phyloP scores from a whole-genome alignment of 2,113 vertebrate species.

The Lichenostomus cassidix region DNA sequence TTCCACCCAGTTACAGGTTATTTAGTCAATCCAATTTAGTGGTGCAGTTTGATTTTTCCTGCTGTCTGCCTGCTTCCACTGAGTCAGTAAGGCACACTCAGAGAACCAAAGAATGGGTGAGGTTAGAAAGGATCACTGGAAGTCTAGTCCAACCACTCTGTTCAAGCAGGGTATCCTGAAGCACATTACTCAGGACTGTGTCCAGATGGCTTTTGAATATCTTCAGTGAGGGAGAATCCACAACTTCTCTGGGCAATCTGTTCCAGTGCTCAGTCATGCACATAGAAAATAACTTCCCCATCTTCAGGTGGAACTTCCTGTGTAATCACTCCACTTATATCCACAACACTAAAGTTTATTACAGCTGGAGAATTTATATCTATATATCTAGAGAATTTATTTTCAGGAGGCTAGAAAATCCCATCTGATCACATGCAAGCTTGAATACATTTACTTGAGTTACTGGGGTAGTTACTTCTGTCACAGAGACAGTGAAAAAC shows the following conservation, averaged over 20 bases:
- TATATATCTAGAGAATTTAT: neutral
- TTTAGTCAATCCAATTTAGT: neutral
- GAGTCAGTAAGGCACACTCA: neutral
- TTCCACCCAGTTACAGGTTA: neutral
- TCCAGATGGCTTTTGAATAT: neutral
- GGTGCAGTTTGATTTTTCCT: neutral
- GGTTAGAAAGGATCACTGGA: neutral
- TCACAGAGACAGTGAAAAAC: accelerated
- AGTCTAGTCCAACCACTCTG: too few species aligned
- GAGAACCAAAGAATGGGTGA: neutral
- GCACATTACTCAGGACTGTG: neutral
- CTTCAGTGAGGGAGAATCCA: neutral
- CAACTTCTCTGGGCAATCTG: neutral
- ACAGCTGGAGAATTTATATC: neutral
- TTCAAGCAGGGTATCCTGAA: neutral
- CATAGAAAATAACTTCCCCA: neutral
- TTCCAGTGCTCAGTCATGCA: neutral
- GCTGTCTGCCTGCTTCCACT: neutral
- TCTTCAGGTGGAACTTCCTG: neutral
- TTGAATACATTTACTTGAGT: neutral
- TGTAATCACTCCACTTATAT: neutral
- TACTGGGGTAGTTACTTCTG: neutral
- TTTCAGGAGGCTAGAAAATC: neutral
- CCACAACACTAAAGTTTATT: neutral
- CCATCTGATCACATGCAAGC: accelerated